phyloP scores from a whole-genome alignment of 2,113 vertebrate genomes.

The Spea multiplicata region DNA sequence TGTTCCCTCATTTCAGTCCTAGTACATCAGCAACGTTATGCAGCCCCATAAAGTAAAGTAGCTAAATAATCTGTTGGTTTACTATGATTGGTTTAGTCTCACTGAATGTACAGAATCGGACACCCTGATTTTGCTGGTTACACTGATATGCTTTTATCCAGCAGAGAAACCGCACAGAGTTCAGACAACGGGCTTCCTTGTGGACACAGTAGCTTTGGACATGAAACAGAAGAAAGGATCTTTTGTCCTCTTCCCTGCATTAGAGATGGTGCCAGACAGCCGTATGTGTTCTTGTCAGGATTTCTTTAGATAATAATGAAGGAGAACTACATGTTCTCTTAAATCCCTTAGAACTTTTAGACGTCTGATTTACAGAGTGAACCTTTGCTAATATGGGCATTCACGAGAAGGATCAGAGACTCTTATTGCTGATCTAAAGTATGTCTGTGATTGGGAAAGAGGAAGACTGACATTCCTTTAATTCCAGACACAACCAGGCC shows the following conservation, averaged over 20 bases:
- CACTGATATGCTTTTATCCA: not conserved
- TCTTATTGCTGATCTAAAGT: slow-evolving; percentile 37
- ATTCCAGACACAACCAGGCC: slow-evolving; percentile 39
- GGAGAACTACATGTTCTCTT: not conserved
- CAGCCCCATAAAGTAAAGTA: too few relatives aligned
- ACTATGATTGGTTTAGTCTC: too few relatives aligned
- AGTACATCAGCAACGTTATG: too few relatives aligned
- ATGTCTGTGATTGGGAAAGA: slow-evolving; percentile 37
- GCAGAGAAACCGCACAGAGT: not conserved
- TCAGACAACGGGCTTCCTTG: not conserved
- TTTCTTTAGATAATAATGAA: not conserved
- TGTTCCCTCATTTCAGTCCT: too few relatives aligned
- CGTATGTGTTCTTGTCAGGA: not conserved
- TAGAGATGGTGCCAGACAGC: not conserved
- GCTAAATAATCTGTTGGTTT: too few relatives aligned
- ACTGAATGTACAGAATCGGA: not conserved
- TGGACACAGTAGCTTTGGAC: not conserved
- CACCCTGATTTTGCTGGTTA: not conserved
- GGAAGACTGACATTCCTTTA: slow-evolving; percentile 40
- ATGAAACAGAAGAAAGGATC: not conserved
- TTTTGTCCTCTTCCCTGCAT: not conserved
- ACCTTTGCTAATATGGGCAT: not conserved
- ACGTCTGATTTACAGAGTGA: not conserved
- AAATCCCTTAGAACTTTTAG: not conserved
- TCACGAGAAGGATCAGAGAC: slow-evolving; percentile 13